These are phyloP conservation scores for Poeciliopsis presidionis DNA, from an alignment of 2,797 vertebrate genomes.

Conservation along the genomic window DNA sequence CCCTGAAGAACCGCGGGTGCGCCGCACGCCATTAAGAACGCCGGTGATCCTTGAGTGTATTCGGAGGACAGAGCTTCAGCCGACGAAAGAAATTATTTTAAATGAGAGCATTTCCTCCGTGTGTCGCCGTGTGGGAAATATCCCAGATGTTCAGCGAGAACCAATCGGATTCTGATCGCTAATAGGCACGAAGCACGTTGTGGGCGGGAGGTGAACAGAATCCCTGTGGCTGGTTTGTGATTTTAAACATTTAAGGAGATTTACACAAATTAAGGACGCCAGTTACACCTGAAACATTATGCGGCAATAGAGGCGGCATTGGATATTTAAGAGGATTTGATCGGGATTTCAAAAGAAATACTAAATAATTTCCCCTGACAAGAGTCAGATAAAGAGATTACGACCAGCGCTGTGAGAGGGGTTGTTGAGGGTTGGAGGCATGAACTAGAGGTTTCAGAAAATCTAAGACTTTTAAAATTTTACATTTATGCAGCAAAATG, in stretches of 20 bases:
- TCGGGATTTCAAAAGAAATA: not conserved
- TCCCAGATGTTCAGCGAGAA: slow-evolving; percentile 62
- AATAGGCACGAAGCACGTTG: slow-evolving; percentile 46
- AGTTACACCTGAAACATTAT: slow-evolving; percentile 34
- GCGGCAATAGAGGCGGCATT: not conserved
- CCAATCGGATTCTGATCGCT: slow-evolving; percentile 47
- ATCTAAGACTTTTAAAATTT: too few relatives aligned
- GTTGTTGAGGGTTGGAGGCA: not conserved
- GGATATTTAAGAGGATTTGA: slow-evolving; percentile 3
- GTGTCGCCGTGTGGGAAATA: slow-evolving; percentile 58
- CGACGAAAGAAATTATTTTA: slow-evolving; percentile 44
- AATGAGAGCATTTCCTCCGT: slow-evolving; percentile 52
- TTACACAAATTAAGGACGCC: slow-evolving; percentile 25
- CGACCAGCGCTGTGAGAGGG: not conserved
- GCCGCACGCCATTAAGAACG: slow-evolving; percentile 56
- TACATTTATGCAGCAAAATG: too few relatives aligned
- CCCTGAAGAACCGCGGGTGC: slow-evolving; percentile 45
- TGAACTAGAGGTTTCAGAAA: not conserved
- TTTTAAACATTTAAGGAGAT: slow-evolving; percentile 52
- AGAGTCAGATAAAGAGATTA: slow-evolving; percentile 2
- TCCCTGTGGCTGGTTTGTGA: slow-evolving; percentile 16
- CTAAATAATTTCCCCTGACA: not conserved
- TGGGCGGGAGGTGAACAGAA: not conserved
- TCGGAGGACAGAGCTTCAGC: slow-evolving; percentile 41
- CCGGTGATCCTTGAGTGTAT: slow-evolving; percentile 51